Conservation (phyloP, 2,888 invertebrate genomes). For the Drosophila putrida region DNA sequence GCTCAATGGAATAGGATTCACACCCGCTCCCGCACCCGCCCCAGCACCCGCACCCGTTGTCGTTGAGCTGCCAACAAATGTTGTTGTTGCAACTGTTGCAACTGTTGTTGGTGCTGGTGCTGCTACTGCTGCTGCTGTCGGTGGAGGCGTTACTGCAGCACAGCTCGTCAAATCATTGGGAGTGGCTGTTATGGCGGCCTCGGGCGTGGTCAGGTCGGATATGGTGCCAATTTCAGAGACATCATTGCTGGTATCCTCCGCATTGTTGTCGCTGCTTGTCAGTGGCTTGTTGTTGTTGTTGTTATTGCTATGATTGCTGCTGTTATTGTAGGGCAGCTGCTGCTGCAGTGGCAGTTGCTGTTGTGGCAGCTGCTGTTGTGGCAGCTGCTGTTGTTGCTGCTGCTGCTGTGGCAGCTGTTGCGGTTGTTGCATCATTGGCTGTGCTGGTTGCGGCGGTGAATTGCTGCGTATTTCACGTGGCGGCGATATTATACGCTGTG, state of each 20-base stretch:
- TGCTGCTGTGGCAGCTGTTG: slow-evolving; percentile 66
- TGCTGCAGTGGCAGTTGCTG: slow-evolving; percentile 34
- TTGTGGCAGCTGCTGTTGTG: slow-evolving; percentile 62
- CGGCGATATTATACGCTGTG: slow-evolving; percentile 83
- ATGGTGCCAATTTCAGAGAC: slow-evolving; percentile 85
- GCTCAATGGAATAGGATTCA: slow-evolving; percentile 59
- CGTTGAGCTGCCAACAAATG: slow-evolving; percentile 40
- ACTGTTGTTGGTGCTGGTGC: slow-evolving; percentile 27
- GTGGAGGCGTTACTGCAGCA: slow-evolving; percentile 48
- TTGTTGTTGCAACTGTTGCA: slow-evolving; percentile 12
- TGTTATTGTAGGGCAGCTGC: slow-evolving; percentile 46
- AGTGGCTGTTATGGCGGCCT: slow-evolving; percentile 69
- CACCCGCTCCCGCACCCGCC: slow-evolving; percentile 2
- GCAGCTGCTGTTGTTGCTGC: slow-evolving; percentile 48
- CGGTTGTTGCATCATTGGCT: slow-evolving; percentile 68
- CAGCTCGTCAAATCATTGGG: slow-evolving; percentile 70
- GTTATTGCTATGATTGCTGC: slow-evolving; percentile 57
- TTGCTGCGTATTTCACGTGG: slow-evolving; percentile 80
- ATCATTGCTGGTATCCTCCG: slow-evolving; percentile 86
- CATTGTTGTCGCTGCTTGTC: slow-evolving; percentile 82
- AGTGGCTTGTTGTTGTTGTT: slow-evolving; percentile 60
- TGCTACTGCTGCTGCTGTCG: slow-evolving; percentile 25
- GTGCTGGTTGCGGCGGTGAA: slow-evolving; percentile 70
- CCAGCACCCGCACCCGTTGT: slow-evolving; percentile 6
- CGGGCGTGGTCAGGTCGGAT: slow-evolving; percentile 85